phyloP scores from a whole-genome alignment of 2,113 vertebrate species.

The Otus sunia region DNA sequence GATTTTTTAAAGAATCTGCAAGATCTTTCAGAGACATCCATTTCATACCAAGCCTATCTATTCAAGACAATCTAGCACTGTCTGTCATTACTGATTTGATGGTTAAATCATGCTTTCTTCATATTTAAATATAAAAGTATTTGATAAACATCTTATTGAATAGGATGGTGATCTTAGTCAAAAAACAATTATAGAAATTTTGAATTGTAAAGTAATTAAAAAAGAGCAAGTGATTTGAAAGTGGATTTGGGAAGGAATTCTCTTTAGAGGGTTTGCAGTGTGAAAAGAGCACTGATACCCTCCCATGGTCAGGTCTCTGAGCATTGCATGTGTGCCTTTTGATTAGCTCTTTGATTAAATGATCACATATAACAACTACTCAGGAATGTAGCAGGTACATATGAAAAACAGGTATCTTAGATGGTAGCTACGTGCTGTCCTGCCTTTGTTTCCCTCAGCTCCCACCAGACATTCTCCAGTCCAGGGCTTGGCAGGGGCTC shows the following conservation, averaged over 20 bases:
- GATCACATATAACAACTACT: not conserved
- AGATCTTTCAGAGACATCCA: not conserved
- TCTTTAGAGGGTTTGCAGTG: not conserved
- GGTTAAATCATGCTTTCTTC: not conserved
- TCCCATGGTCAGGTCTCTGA: not conserved
- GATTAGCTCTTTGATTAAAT: not conserved
- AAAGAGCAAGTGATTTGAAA: not conserved
- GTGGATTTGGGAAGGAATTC: not conserved
- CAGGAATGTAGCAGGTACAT: not conserved
- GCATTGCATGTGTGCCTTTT: not conserved
- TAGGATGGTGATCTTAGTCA: not conserved
- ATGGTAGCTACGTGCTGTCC: not conserved
- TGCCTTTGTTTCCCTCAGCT: not conserved
- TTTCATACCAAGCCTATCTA: not conserved
- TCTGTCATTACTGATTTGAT: not conserved
- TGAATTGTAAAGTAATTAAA: not conserved
- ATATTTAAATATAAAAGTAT: not conserved
- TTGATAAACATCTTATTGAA: not conserved
- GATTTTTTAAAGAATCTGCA: not conserved
- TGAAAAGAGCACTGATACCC: not conserved
- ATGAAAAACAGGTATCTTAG: not conserved
- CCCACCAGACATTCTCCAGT: not conserved
- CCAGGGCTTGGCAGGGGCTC: not conserved
- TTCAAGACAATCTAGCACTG: not conserved
- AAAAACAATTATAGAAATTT: not conserved